Evolutionary conservation across 2,888 invertebrate species (phyloP), one percentile per base, ranked within the genome.

Genomic region (Tetramorium bicarinatum): DNA sequence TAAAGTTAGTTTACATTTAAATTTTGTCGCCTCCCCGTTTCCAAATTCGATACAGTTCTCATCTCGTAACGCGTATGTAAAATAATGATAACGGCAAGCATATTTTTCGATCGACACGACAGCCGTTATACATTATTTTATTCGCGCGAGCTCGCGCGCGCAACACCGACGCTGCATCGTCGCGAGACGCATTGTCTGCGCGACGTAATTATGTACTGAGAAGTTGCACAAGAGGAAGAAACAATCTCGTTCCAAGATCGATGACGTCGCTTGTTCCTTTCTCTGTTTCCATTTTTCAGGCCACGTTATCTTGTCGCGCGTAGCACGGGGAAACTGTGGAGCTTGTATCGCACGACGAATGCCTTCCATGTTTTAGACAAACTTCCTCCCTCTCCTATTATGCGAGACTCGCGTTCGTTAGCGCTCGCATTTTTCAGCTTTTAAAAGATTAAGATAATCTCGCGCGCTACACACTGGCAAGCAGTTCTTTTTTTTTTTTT

Each of bases 231-330:
- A 38, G 71, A 59, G 74, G 56, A 79, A 76, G 90, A 85, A 85
- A 87, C 74, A 47, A 79, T 80, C 75, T 76, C 56, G 87, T 52
- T 67, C 66, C 49, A 71, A 88, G 89, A 90, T 90, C 85, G 88
- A 85, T 85, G 85, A 69, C 84, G 88, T 77, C 87, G 79, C 85
- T 89, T 80, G 89, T 87, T 82, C 82, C 88, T 79, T 52, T 83
- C 80, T 83, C 81, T 72, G 74, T 71, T 83, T 77, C 85, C 77
- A 87, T 89, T 90, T 88, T 86, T 90, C 90, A 85, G 21, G 81
- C 83, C 71, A 61, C 61, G 83, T 38, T 61, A 75, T 75, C 85
- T 76, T 72, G 76, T 67, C 71, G 69, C 74, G 61, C 71, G 56
- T 18, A 49, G 69, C 82, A 79, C 79, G 76, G 72, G 61, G 72